Evolutionary conservation across 1,140 invertebrate genomes (phyloP).

Genomic region (Hydropsyche tenuis): DNA sequence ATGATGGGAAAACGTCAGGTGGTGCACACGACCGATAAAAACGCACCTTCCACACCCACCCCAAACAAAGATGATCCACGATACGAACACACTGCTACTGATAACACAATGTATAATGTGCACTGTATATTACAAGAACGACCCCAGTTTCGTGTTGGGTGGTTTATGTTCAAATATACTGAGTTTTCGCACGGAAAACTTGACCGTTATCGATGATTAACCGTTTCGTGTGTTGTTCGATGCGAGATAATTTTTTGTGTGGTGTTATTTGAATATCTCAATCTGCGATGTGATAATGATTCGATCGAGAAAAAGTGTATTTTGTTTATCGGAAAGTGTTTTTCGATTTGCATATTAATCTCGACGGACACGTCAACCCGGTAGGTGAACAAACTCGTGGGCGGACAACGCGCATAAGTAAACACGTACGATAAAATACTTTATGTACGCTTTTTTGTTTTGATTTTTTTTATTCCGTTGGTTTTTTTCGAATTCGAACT

Average conservation of each 20-base stretch:
- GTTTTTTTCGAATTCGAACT: neutral
- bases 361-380: neutral
- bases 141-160: neutral
- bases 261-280: too few species aligned
- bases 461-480: neutral
- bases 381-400: constrained; percentile 1
- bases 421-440: constrained; percentile 1
- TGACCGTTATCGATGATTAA: neutral
- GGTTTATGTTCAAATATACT: neutral
- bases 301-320: too few species aligned
- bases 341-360: constrained; percentile 5
- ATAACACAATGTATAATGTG: too few species aligned
- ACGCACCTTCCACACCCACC: neutral
- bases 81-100: too few species aligned
- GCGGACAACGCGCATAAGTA: constrained; percentile 1
- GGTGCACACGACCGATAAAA: constrained; percentile 30
- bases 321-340: constrained; percentile 7
- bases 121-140: neutral
- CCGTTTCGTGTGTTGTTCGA: too few species aligned
- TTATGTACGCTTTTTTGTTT: neutral
- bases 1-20: constrained; percentile 44
- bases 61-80: too few species aligned
- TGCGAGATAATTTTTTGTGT: too few species aligned
- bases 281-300: too few species aligned
- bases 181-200: neutral